Conservation (phyloP, 2,888 invertebrate genomes). For the Drosophila melanosoma region DNA sequence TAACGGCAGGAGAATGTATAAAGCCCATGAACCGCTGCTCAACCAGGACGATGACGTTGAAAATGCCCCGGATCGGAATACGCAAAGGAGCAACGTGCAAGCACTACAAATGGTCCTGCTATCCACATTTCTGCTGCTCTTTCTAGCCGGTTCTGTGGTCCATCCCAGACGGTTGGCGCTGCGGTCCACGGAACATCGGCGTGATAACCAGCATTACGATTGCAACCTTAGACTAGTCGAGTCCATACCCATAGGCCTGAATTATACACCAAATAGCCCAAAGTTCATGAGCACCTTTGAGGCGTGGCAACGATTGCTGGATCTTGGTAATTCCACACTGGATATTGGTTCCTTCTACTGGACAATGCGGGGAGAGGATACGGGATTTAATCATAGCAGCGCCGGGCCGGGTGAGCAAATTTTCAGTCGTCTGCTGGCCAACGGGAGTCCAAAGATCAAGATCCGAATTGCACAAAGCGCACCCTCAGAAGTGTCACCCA, state of each 20-base stretch:
- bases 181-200: constrained; percentile 1
- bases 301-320: constrained; percentile 93
- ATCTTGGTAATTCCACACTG: constrained; percentile 90
- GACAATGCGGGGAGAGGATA: constrained; percentile 93
- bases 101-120: constrained; percentile 63
- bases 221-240: constrained; percentile 91
- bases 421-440: constrained; percentile 90
- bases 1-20: constrained; percentile 41
- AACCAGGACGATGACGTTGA: constrained; percentile 50
- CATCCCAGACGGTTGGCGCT: constrained; percentile 36
- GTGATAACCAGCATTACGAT: constrained; percentile 38
- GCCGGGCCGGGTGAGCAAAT: constrained; percentile 93
- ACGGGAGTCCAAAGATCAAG: constrained; percentile 85
- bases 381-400: constrained; percentile 90
- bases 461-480: constrained; percentile 95
- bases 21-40: constrained; percentile 37
- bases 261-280: constrained; percentile 88
- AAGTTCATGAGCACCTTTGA: constrained; percentile 90
- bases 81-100: constrained; percentile 42
- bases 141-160: constrained; percentile 56
- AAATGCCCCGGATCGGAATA: constrained; percentile 14
- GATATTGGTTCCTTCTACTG: constrained; percentile 98
- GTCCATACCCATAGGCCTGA: constrained; percentile 95
- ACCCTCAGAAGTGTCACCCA: constrained; percentile 89
- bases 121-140: constrained; percentile 52